Base-by-base conservation (phyloP, 2,797 vertebrate species). In the Sebastes vulpes region DNA sequence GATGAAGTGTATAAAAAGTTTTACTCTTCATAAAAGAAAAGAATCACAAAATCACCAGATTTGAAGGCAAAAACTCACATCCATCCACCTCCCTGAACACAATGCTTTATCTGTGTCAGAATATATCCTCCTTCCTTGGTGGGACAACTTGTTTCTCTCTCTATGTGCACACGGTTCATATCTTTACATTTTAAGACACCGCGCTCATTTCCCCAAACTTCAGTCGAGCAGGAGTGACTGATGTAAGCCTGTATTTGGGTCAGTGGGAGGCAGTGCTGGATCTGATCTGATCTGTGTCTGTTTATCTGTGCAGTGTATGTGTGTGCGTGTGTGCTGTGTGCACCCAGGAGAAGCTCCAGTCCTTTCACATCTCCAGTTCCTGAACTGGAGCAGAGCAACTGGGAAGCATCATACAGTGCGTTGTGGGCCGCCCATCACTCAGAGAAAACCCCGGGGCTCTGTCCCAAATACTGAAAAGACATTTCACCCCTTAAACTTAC, bases 351-450 rank as follows among this genome's bases (percentile, higher is more conserved):
- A 78, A 69, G 56, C 76, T 54, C 18, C 8, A 64, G 57, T 29
- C 59, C 48, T 76, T 60, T 82, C 42, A 75, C 72, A 79, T 84
- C 72, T 82, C 73, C 67, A 78, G 64, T 42, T 84, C 59, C 73
- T 79, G 67, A 90, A 87, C 61, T 89, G 85, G 89, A 91, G 86
- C 90, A 87, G 73, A 83, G 75, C 77, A 81, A 71, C 78, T 77
- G 53, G 66, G 69, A 86, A 78, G 61, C 46, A 57, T 76, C 28
- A 14, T 2, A 5, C 74, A 9, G 20, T 4, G 50, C 60, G 72
- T 50, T 67, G 42, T 48, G 26, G 79, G 72, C 46, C 6, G 0
- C 21, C 65, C 9, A 52, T 73, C 69, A 66, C 48, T 77, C 46
- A 66, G 14, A 63, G 28, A 60, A 60, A 60, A 71, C 85, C 71